Conservation (phyloP, 35 echinoderm and acorn worm genomes). For the Ophiothrix spiculata region DNA sequence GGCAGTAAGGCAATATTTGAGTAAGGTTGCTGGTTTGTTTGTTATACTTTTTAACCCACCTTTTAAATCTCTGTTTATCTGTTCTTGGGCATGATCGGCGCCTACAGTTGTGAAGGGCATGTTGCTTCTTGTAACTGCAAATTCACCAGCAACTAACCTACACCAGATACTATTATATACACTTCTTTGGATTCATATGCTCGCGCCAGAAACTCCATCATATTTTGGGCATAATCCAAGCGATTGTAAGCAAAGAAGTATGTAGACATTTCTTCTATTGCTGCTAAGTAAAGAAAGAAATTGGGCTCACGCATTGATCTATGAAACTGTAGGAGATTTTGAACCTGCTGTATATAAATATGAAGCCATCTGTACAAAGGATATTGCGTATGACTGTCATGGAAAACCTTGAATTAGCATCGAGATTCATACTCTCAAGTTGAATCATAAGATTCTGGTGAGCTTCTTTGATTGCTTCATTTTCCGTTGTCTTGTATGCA, state of each 20-base stretch:
- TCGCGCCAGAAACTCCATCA: constrained; percentile 20
- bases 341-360: constrained; percentile 18
- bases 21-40: constrained; percentile 29
- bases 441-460: constrained; percentile 22
- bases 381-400: constrained; percentile 15
- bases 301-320: not conserved
- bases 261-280: constrained; percentile 18
- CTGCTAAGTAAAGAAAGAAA: constrained; percentile 17
- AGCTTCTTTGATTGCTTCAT: not conserved
- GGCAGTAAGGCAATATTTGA: constrained; percentile 38
- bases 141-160: constrained; percentile 1
- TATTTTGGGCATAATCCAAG: constrained; percentile 32
- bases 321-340: constrained; percentile 27
- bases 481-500: constrained; percentile 18
- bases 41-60: constrained; percentile 15
- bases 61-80: constrained; percentile 5
- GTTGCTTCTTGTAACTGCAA: constrained; percentile 24
- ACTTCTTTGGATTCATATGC: no score
- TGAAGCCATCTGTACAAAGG: constrained; percentile 22
- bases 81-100: constrained; percentile 27
- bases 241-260: constrained; percentile 41
- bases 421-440: constrained; percentile 22
- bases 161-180: not conserved
- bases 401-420: not conserved
- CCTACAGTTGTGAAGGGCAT: constrained; percentile 25